Percentiles rank a stretch among this genome's conserved stretches.
Evolutionary conservation across 2,113 vertebrate genomes (phyloP).

Genomic region (Pagrus major): DNA sequence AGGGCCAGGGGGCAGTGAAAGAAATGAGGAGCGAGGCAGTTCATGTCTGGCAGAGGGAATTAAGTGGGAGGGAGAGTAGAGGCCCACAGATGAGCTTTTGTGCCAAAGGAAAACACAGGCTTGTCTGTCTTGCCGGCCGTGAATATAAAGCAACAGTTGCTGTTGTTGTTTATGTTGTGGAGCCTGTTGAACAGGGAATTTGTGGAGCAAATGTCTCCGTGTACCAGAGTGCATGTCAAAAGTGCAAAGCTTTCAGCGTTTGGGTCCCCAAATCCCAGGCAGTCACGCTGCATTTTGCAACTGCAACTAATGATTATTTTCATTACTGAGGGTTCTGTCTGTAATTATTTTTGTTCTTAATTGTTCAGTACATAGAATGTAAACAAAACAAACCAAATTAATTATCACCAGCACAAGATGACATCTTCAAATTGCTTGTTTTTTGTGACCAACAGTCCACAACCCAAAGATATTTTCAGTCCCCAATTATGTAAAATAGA

Average conservation of each 20-base stretch:
- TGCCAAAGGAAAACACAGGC: constrained; percentile 55
- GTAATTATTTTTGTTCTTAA: neutral
- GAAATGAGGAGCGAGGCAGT: constrained; percentile 56
- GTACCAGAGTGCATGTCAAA: neutral
- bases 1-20: constrained; percentile 39
- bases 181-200: constrained; percentile 44
- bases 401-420: neutral
- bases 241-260: neutral
- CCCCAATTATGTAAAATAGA: neutral
- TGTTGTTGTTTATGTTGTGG: constrained; percentile 53
- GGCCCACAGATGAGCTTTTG: constrained; percentile 62
- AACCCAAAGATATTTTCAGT: neutral
- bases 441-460: neutral
- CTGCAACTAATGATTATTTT: neutral
- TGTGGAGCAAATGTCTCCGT: constrained; percentile 26
- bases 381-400: neutral
- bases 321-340: neutral
- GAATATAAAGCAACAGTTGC: constrained; percentile 58
- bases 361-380: neutral
- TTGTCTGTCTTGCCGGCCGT: constrained; percentile 53
- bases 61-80: constrained; percentile 42
- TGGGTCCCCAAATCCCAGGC: neutral
- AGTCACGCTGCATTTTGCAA: neutral
- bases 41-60: constrained; percentile 58
- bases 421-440: neutral